phyloP scores from a whole-genome alignment of 2,888 invertebrate genomes.

The Cenopis cana region DNA sequence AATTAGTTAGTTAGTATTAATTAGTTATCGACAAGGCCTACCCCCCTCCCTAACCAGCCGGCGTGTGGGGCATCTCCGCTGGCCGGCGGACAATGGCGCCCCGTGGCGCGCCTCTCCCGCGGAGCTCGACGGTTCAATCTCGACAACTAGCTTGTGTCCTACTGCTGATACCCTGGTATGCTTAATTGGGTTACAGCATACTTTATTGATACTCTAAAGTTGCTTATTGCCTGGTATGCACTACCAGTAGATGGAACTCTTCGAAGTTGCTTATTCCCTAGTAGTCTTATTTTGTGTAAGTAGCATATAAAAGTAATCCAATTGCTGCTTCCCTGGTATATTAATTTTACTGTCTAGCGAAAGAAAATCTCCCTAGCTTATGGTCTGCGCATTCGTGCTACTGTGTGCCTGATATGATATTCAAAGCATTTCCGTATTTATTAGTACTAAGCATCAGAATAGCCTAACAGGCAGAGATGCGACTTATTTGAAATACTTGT shows the following conservation, averaged over 20 bases:
- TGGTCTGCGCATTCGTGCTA: background rate
- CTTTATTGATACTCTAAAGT: background rate
- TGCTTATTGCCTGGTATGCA: constrained; percentile 14
- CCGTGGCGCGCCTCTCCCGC: constrained; percentile 59
- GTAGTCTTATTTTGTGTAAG: no score
- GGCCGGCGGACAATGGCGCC: constrained; percentile 76
- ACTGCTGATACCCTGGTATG: constrained; percentile 12
- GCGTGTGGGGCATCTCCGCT: constrained; percentile 71
- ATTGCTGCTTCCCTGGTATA: no score
- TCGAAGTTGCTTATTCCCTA: background rate
- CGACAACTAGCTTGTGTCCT: constrained; percentile 8
- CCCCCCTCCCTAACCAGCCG: constrained; percentile 43
- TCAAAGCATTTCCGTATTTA: no score
- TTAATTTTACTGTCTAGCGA: background rate
- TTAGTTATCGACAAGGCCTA: constrained; percentile 50
- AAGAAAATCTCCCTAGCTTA: background rate
- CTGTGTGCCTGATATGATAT: background rate
- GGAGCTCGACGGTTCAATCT: constrained; percentile 35
- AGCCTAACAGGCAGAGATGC: no score
- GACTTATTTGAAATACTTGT: no score
- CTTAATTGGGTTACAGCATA: background rate
- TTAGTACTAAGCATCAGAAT: no score
- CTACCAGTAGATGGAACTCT: background rate
- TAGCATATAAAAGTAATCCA: no score
- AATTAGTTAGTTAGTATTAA: background rate